Conservation (phyloP, 1,140 invertebrate species). For the Rhopalosiphum maidis region DNA sequence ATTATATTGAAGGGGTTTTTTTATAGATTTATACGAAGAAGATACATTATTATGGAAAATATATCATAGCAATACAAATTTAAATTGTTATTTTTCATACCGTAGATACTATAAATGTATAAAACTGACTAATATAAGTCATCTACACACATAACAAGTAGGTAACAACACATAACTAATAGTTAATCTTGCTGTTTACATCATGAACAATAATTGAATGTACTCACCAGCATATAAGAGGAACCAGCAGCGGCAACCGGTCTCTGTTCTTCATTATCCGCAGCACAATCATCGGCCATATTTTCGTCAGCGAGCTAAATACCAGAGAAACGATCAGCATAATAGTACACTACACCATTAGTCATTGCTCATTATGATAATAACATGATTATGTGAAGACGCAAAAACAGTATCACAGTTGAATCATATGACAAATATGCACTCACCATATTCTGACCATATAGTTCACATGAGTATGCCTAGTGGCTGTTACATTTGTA, state of each 20-base stretch:
- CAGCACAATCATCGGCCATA: constrained; percentile 24
- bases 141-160: background rate
- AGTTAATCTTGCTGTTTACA: background rate
- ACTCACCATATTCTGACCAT: background rate
- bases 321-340: background rate
- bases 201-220: background rate
- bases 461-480: background rate
- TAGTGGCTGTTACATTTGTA: background rate
- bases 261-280: constrained; percentile 47
- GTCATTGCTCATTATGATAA: background rate
- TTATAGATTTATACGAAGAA: background rate
- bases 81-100: background rate
- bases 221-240: constrained; percentile 54
- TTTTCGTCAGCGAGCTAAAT: background rate
- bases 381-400: background rate
- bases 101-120: background rate
- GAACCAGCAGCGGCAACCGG: constrained; percentile 44
- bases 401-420: background rate
- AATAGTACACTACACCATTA: too few relatives aligned
- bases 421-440: background rate
- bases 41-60: background rate
- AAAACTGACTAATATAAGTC: background rate
- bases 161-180: background rate
- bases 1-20: background rate
- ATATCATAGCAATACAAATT: background rate